Conservation (phyloP, 2,888 invertebrate species). For the Tetheella fluctuosa region DNA sequence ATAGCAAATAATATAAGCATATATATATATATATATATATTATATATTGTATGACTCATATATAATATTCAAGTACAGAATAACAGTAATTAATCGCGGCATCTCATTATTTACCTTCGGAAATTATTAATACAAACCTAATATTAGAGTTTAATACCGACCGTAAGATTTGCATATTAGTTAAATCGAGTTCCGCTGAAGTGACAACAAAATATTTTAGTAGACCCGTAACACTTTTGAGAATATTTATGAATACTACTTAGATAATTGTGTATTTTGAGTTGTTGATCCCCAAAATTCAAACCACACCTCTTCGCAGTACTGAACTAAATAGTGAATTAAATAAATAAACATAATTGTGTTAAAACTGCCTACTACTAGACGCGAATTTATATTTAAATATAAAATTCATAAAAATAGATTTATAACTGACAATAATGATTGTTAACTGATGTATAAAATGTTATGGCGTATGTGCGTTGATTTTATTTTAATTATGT, state of each 20-base stretch:
- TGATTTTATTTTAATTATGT: conserved; percentile 71
- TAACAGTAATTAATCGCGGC: no score
- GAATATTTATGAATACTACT: not conserved
- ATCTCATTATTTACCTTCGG: no score
- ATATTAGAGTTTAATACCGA: no score
- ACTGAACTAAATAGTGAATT: conserved; percentile 63
- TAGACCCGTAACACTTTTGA: no score
- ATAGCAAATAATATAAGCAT: no score
- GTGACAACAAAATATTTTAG: no score
- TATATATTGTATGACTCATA: no score
- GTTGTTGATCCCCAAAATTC: conserved; percentile 22
- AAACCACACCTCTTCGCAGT: conserved; percentile 57
- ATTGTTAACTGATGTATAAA: conserved; percentile 84
- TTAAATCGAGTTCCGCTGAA: no score
- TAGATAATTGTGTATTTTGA: not conserved
- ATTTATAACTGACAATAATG: conserved; percentile 84
- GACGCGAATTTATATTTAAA: conserved; percentile 83
- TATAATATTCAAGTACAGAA: no score
- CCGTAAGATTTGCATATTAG: no score
- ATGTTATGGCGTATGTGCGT: conserved; percentile 79
- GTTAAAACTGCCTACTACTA: conserved; percentile 83
- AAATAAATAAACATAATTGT: conserved; percentile 74
- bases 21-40: no score
- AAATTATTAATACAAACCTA: no score
- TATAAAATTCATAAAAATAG: conserved; percentile 81